These are phyloP conservation scores for Craseonycteris thonglongyai DNA, from an alignment of 2,113 vertebrate genomes.

Conservation along the genomic window DNA sequence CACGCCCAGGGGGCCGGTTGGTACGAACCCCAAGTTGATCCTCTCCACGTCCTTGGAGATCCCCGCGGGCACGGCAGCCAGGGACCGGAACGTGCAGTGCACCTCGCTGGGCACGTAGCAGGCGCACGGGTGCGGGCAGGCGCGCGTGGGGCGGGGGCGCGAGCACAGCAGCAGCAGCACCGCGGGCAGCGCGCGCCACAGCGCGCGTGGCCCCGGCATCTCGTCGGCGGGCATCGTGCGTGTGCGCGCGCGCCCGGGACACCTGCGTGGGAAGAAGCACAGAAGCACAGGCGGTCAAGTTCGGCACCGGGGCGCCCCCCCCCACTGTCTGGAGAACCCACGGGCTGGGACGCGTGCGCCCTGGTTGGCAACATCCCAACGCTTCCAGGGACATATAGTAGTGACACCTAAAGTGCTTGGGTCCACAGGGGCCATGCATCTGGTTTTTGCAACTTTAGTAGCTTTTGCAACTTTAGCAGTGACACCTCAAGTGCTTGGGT, in stretches of 20 bases:
- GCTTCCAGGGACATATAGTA: no score
- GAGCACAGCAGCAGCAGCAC: constrained; percentile 75
- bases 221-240: not conserved
- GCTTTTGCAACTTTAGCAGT: no score
- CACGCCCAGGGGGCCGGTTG: rapidly evolving
- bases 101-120: constrained; percentile 91
- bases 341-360: no score
- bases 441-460: no score
- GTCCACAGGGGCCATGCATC: no score
- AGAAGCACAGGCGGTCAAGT: not conserved
- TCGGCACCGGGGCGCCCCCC: no score
- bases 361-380: no score
- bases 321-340: no score
- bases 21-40: constrained; percentile 91
- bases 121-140: constrained; percentile 88
- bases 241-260: no score
- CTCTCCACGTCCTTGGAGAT: constrained; percentile 84
- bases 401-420: no score
- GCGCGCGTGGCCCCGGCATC: constrained; percentile 64
- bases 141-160: not conserved
- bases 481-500: no score
- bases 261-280: constrained; percentile 44
- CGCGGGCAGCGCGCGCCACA: constrained; percentile 62
- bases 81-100: constrained; percentile 94
- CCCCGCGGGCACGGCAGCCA: constrained; percentile 82